These are phyloP conservation scores for Oreocharis arfaki DNA, from an alignment of 2,113 vertebrate genomes.

Conservation along the genomic window DNA sequence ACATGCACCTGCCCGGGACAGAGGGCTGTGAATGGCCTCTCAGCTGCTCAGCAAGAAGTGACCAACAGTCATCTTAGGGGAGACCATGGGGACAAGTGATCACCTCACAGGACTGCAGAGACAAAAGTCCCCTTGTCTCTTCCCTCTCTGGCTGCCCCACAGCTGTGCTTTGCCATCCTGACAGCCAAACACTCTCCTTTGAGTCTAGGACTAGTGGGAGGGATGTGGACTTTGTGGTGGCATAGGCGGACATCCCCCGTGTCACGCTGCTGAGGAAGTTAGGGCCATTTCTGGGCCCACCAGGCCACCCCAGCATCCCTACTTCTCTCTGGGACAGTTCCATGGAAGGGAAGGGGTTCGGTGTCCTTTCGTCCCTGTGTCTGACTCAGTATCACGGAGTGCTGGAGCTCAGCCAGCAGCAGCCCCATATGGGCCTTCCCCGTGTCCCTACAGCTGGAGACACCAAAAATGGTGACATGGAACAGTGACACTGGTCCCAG, in stretches of 20 bases:
- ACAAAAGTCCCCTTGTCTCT: background rate
- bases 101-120: background rate
- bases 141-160: background rate
- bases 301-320: background rate
- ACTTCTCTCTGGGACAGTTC: background rate
- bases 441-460: background rate
- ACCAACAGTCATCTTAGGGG: background rate
- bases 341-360: background rate
- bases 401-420: background rate
- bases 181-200: background rate
- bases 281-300: background rate
- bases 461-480: background rate
- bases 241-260: background rate
- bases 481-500: background rate
- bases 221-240: too few species aligned
- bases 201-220: background rate
- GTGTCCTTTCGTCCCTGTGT: background rate
- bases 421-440: background rate
- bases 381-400: background rate
- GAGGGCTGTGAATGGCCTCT: background rate
- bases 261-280: background rate
- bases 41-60: background rate
- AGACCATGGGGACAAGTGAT: background rate
- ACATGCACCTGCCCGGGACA: background rate
- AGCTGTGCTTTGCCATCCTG: background rate